Evolutionary conservation across 2,797 vertebrate species (phyloP).

Genomic region (Balearica regulorum): DNA sequence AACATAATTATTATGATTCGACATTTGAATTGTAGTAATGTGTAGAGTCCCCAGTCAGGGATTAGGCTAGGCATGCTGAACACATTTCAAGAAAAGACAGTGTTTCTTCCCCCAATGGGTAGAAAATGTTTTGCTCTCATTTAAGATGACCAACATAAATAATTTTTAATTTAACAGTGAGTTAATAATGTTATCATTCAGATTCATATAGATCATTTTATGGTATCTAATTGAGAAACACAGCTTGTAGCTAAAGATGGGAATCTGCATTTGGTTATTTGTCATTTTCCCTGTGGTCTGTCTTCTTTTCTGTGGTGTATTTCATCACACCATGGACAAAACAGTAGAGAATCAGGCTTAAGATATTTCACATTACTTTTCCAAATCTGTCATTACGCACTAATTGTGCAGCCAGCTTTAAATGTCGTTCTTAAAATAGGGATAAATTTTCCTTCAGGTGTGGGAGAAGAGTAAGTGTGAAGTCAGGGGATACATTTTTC

Average conservation of each 20-base stretch:
- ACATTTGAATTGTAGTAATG: conserved; percentile 29
- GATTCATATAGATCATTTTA: neutral
- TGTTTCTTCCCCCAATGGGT: neutral
- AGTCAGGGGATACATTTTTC: neutral
- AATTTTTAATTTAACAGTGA: neutral
- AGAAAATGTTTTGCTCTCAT: neutral
- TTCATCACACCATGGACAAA: neutral
- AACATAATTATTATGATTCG: conserved; percentile 52
- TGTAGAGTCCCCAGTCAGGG: neutral
- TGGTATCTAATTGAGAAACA: neutral
- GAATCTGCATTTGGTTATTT: neutral
- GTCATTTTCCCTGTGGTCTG: neutral
- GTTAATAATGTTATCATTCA: neutral
- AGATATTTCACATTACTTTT: neutral
- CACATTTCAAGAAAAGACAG: neutral
- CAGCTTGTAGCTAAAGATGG: neutral
- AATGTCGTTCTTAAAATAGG: neutral
- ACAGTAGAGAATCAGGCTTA: neutral
- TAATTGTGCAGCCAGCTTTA: neutral
- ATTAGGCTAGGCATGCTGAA: conserved; percentile 1
- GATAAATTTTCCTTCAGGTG: neutral
- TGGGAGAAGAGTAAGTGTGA: neutral
- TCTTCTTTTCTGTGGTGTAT: neutral
- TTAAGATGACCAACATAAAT: conserved; percentile 13
- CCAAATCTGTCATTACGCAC: neutral